phyloP scores from a whole-genome alignment of 2,888 invertebrate species.

The Pedicia rivosa region DNA sequence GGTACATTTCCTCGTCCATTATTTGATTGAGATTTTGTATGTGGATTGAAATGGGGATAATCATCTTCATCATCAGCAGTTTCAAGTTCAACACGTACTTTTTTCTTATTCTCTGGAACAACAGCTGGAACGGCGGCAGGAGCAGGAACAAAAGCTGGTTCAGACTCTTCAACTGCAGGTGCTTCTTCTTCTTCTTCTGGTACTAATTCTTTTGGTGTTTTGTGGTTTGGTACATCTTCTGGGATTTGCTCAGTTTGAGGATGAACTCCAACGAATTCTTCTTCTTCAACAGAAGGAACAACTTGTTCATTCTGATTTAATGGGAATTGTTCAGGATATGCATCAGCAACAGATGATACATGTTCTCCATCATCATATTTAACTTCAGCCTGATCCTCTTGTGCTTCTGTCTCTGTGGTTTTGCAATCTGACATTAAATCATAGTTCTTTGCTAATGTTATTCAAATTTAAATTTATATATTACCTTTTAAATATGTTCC shows the following conservation, averaged over 20 bases:
- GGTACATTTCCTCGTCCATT: slow-evolving; percentile 14
- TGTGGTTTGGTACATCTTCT: slow-evolving; percentile 10
- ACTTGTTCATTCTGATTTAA: not conserved
- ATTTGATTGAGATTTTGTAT: not conserved
- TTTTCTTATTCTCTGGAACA: slow-evolving; percentile 8
- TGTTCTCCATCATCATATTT: slow-evolving; percentile 21
- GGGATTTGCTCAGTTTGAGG: slow-evolving; percentile 7
- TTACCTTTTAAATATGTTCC: slow-evolving; percentile 27
- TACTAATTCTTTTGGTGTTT: slow-evolving; percentile 6
- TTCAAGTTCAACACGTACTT: slow-evolving; percentile 12
- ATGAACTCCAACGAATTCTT: slow-evolving; percentile 4
- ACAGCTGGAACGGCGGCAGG: not conserved
- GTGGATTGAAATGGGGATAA: not conserved
- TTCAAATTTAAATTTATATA: not conserved
- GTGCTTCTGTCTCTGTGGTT: slow-evolving; percentile 13
- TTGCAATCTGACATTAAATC: slow-evolving; percentile 8
- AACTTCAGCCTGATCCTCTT: slow-evolving; percentile 13
- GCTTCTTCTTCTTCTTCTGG: slow-evolving; percentile 1
- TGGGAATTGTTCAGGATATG: slow-evolving; percentile 19
- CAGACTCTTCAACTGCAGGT: not conserved
- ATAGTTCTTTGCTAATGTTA: not conserved
- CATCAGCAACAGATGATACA: slow-evolving; percentile 26
- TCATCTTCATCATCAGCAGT: slow-evolving; percentile 11
- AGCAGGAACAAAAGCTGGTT: not conserved
- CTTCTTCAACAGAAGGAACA: not conserved